phyloP scores from a whole-genome alignment of 1,140 invertebrate genomes.

The Zaprionus inermis region DNA sequence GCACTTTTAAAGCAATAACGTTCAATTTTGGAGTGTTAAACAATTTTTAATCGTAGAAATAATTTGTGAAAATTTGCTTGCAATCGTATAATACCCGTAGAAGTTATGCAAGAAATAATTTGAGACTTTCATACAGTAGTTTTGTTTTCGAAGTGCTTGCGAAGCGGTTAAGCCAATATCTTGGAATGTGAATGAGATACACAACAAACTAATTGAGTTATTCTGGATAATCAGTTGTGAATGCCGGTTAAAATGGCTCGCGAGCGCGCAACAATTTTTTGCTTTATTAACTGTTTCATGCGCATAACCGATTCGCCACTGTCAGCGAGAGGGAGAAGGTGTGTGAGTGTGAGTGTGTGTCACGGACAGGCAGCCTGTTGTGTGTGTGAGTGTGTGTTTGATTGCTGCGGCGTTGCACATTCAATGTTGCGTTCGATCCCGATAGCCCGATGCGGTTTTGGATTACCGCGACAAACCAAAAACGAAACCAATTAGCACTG shows the following conservation, averaged over 20 bases:
- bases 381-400: neutral
- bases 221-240: slow-evolving; percentile 2
- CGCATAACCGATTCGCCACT: neutral
- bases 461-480: slow-evolving; percentile 11
- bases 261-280: neutral
- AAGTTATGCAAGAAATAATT: neutral
- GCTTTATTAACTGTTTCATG: neutral
- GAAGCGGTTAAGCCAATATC: neutral
- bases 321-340: neutral
- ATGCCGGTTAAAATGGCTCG: neutral
- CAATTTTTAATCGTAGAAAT: no score
- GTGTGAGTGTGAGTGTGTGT: neutral
- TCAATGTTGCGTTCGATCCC: slow-evolving; percentile 16
- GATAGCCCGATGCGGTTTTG: slow-evolving; percentile 23
- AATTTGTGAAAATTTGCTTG: no score
- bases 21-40: no score
- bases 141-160: neutral
- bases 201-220: slow-evolving; percentile 5
- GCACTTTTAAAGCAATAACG: no score
- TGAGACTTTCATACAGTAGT: no score
- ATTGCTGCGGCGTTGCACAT: slow-evolving; percentile 9
- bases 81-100: no score
- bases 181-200: neutral
- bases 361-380: neutral
- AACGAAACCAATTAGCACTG: slow-evolving; percentile 37